phyloP scores from a whole-genome alignment of 2,888 invertebrate genomes.

The Acrobasis repandana region DNA sequence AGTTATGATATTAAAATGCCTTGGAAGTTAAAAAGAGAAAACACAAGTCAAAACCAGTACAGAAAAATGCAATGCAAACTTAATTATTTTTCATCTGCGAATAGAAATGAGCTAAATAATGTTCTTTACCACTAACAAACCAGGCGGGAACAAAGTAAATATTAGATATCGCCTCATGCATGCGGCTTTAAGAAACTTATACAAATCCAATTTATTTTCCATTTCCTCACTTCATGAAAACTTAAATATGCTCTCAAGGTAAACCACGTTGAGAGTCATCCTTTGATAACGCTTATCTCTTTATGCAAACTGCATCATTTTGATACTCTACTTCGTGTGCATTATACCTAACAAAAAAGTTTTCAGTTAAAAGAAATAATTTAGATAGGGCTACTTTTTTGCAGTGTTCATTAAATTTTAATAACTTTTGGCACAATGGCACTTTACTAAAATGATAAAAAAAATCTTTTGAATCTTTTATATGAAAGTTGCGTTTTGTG shows the following conservation, averaged over 20 bases:
- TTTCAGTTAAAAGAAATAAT: too few species aligned
- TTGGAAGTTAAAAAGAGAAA: not conserved
- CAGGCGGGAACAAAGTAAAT: conserved; percentile 66
- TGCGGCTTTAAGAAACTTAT: conserved; percentile 75
- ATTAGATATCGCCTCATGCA: conserved; percentile 40
- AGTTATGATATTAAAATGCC: not conserved
- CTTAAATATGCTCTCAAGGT: conserved; percentile 81
- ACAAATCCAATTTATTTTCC: conserved; percentile 82
- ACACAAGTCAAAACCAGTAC: not conserved
- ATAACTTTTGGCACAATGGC: too few species aligned
- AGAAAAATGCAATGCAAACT: conserved; percentile 10
- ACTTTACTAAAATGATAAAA: too few species aligned
- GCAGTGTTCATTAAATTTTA: too few species aligned
- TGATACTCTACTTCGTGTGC: conserved; percentile 34
- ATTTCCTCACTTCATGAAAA: conserved; percentile 82
- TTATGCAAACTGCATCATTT: conserved; percentile 76
- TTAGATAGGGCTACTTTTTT: too few species aligned
- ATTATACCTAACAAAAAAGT: not conserved
- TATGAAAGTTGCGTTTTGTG: too few species aligned
- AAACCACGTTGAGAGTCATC: conserved; percentile 80
- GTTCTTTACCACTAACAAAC: conserved; percentile 6
- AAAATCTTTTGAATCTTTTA: too few species aligned
- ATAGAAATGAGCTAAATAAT: conserved; percentile 11
- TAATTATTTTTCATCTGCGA: conserved; percentile 15
- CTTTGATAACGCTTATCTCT: conserved; percentile 78